Evolutionary conservation across 2,113 vertebrate species (phyloP).

Genomic region (Istiophorus platypterus): DNA sequence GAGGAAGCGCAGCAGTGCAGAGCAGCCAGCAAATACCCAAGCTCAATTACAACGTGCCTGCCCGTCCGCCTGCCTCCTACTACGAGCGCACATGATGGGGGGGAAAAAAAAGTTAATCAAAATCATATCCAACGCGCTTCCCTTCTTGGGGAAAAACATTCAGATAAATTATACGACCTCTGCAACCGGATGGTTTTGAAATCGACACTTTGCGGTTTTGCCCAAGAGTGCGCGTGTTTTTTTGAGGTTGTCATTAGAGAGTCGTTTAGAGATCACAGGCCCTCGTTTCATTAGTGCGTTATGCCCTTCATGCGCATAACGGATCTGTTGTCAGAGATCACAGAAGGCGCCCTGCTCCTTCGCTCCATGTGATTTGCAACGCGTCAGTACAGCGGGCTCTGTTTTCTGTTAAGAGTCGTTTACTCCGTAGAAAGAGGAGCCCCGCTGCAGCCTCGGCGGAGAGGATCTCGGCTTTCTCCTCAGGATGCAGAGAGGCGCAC

Average conservation of each 20-base stretch:
- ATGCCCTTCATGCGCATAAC: slow-evolving; percentile 15
- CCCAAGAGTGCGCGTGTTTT: neutral
- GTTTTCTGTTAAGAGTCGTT: slow-evolving; percentile 84
- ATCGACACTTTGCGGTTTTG: slow-evolving; percentile 4
- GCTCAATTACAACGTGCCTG: neutral
- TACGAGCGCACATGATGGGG: slow-evolving; percentile 23
- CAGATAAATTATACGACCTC: neutral
- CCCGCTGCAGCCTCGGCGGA: slow-evolving; percentile 50
- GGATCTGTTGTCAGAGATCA: slow-evolving; percentile 61
- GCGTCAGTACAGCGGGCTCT: slow-evolving; percentile 76
- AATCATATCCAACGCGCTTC: neutral
- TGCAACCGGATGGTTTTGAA: neutral
- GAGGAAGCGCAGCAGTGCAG: slow-evolving; percentile 7
- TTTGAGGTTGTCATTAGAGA: slow-evolving; percentile 20
- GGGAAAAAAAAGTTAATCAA: slow-evolving; percentile 11
- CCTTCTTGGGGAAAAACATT: neutral
- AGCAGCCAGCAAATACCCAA: neutral
- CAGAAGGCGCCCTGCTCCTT: slow-evolving; percentile 45
- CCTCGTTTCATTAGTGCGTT: slow-evolving; percentile 35
- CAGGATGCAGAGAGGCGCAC: slow-evolving; percentile 31
- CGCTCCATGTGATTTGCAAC: slow-evolving; percentile 78
- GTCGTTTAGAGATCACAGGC: slow-evolving; percentile 27
- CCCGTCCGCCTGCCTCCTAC: slow-evolving; percentile 19
- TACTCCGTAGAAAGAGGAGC: slow-evolving; percentile 76
- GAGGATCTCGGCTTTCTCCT: slow-evolving; percentile 28